These are phyloP conservation scores for Aphis craccivora DNA, from an alignment of 1,140 invertebrate species.

Conservation along the genomic window DNA sequence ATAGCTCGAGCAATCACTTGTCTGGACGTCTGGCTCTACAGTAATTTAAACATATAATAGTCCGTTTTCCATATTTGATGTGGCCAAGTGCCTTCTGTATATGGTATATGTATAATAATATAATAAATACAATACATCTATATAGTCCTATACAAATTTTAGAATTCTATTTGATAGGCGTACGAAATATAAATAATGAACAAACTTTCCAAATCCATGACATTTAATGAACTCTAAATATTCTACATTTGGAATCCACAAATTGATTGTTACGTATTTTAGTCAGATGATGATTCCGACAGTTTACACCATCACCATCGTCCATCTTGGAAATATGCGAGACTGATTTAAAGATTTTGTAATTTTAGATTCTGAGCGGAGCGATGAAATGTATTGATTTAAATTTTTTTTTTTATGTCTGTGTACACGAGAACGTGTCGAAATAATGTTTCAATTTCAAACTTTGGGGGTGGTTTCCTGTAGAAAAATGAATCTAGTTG, in stretches of 20 bases:
- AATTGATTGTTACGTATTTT: not conserved
- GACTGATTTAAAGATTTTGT: not conserved
- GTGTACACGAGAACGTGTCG: too few relatives aligned
- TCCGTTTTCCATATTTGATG: not conserved
- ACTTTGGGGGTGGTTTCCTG: too few relatives aligned
- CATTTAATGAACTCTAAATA: not conserved
- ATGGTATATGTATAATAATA: too few relatives aligned
- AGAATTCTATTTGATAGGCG: slow-evolving; percentile 16
- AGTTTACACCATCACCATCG: not conserved
- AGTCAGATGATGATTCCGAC: not conserved
- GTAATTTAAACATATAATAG: slow-evolving; percentile 25
- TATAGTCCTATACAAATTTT: not conserved
- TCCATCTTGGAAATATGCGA: not conserved
- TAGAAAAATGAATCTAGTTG: too few relatives aligned
- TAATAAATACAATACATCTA: not conserved
- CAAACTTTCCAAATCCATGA: slow-evolving; percentile 28
- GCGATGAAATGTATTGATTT: too few relatives aligned
- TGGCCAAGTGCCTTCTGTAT: not conserved
- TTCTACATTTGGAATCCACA: not conserved
- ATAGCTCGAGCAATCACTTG: not conserved
- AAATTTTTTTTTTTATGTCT: too few relatives aligned
- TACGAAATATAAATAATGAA: slow-evolving; percentile 21
- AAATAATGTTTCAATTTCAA: too few relatives aligned
- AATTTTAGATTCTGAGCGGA: too few relatives aligned
- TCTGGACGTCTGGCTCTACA: not conserved